Evolutionary conservation across 2,113 vertebrate species (phyloP).

Genomic region (Tragulus kanchil): DNA sequence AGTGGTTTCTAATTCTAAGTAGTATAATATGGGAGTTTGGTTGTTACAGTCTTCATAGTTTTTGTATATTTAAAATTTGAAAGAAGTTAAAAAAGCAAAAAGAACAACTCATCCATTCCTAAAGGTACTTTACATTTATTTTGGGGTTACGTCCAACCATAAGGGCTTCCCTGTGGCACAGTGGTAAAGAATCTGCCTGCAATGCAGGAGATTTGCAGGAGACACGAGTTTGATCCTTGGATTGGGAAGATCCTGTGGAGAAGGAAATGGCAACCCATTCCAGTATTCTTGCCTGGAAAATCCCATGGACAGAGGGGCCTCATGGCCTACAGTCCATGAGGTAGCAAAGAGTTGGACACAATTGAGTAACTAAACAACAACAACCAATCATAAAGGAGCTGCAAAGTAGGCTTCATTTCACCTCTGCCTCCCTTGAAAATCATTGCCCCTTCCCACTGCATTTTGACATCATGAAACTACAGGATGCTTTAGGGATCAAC

Average conservation of each 20-base stretch:
- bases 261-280: not conserved
- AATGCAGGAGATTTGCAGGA: not conserved
- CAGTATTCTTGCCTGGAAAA: not conserved
- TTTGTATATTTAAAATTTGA: not conserved
- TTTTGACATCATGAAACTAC: not conserved
- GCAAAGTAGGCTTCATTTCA: not conserved
- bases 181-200: not conserved
- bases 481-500: not conserved
- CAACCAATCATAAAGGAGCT: not conserved
- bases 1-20: not conserved
- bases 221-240: not conserved
- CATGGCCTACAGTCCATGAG: not conserved
- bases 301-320: not conserved
- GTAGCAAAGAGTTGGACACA: fast-evolving
- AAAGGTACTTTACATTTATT: not conserved
- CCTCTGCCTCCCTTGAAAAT: not conserved
- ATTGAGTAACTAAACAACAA: not conserved
- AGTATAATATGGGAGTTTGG: not conserved
- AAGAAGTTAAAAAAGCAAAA: not conserved
- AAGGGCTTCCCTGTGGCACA: not conserved
- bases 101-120: not conserved
- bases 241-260: not conserved
- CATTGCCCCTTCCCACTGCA: not conserved
- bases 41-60: not conserved
- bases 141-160: not conserved